phyloP scores from a whole-genome alignment of 1,140 invertebrate species.

The Helicoverpa armigera region DNA sequence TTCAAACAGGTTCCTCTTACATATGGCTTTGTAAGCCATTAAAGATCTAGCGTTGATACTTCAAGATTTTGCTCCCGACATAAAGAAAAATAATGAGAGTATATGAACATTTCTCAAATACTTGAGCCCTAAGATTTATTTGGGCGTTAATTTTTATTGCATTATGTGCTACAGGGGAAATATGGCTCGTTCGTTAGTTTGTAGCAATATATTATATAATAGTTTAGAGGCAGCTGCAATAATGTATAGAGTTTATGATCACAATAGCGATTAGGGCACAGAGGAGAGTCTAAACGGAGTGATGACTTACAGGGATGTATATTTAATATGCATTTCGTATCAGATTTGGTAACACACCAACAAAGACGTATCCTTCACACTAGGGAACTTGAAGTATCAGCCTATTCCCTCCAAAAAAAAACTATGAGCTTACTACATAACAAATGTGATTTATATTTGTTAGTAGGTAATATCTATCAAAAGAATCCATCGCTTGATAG shows the following conservation, averaged over 20 bases:
- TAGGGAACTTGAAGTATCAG: no score
- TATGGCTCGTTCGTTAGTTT: conserved; percentile 8
- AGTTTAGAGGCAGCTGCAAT: conserved; percentile 20
- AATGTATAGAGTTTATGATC: conserved; percentile 32
- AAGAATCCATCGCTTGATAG: no score
- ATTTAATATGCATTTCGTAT: no score
- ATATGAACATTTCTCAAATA: conserved; percentile 34
- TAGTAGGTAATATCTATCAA: no score
- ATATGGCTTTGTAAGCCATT: conserved; percentile 6
- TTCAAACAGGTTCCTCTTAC: conserved; percentile 14
- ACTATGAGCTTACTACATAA: no score
- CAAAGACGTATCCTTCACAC: no score
- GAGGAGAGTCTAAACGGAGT: background rate
- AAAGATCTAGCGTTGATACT: conserved; percentile 2
- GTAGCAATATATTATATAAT: background rate
- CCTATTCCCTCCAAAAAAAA: no score
- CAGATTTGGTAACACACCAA: no score
- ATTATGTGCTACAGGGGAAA: conserved; percentile 1
- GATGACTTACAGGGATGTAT: background rate
- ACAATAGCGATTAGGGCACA: background rate
- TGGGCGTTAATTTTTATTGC: conserved; percentile 32
- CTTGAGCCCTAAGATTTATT: conserved; percentile 23
- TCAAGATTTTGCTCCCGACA: conserved; percentile 9
- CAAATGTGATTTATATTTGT: no score
- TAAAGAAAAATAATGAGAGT: conserved; percentile 36